These are phyloP conservation scores for Mythimna albipuncta DNA, from an alignment of 2,888 invertebrate species.

Conservation along the genomic window DNA sequence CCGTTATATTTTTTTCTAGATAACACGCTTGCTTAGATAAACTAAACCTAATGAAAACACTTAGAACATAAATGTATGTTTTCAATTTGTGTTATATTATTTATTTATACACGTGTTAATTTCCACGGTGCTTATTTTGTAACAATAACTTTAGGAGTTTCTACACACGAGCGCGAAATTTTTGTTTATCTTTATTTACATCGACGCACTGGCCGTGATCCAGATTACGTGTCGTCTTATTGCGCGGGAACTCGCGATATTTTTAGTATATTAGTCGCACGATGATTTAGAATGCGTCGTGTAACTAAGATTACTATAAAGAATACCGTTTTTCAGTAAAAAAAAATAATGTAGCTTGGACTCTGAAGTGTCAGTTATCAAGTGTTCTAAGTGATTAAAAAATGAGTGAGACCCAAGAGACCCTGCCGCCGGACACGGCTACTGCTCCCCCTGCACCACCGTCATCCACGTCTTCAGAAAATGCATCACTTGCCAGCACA, in stretches of 20 bases:
- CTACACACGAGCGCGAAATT: constrained; percentile 53
- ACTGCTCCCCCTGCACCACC: constrained; percentile 72
- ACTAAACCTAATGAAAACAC: constrained; percentile 53
- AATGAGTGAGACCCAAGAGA: constrained; percentile 86
- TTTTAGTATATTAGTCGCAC: constrained; percentile 85
- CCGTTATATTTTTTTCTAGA: constrained; percentile 79
- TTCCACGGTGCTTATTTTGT: constrained; percentile 39
- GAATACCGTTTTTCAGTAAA: constrained; percentile 70
- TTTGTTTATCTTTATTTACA: constrained; percentile 78
- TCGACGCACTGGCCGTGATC: constrained; percentile 87
- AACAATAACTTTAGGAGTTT: constrained; percentile 46
- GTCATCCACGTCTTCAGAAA: constrained; percentile 81
- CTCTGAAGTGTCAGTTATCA: constrained; percentile 62
- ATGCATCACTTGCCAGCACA: constrained; percentile 78
- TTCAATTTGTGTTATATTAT: constrained; percentile 36
- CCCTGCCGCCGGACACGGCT: constrained; percentile 66
- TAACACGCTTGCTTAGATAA: constrained; percentile 65
- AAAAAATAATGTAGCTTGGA: constrained; percentile 64
- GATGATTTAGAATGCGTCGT: constrained; percentile 79
- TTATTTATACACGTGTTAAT: constrained; percentile 56
- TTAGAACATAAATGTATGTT: constrained; percentile 48
- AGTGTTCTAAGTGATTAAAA: constrained; percentile 74
- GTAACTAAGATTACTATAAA: constrained; percentile 67
- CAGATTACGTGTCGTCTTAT: constrained; percentile 87
- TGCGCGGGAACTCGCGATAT: constrained; percentile 89